These are phyloP conservation scores for Chymomyza amoena DNA, from an alignment of 2,888 invertebrate genomes.

Conservation along the genomic window DNA sequence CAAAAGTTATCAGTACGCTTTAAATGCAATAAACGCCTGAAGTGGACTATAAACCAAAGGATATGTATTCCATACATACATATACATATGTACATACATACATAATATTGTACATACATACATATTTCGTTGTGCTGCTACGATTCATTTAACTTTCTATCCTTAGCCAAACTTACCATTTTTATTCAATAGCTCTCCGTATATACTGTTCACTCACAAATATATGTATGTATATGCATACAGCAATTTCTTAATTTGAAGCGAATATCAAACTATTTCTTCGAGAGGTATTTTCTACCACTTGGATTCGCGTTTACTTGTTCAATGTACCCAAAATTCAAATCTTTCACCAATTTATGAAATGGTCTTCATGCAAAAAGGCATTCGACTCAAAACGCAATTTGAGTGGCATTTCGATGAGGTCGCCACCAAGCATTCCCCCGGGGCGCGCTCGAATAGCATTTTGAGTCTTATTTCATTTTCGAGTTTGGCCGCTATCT, in stretches of 20 bases:
- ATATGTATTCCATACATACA: too few species aligned
- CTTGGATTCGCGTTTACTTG: constrained; percentile 52
- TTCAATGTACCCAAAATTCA: constrained; percentile 57
- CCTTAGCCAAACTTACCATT: too few species aligned
- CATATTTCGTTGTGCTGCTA: too few species aligned
- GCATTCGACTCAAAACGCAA: constrained; percentile 69
- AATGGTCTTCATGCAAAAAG: constrained; percentile 66
- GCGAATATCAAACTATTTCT: not conserved
- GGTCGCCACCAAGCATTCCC: constrained; percentile 14
- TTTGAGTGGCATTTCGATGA: constrained; percentile 55
- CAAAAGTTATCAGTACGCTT: too few species aligned
- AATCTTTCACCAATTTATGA: constrained; percentile 75
- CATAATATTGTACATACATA: too few species aligned
- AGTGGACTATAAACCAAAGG: too few species aligned
- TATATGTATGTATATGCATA: too few species aligned
- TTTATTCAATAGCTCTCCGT: too few species aligned
- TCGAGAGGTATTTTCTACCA: constrained; percentile 32
- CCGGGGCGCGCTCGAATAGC: constrained; percentile 34
- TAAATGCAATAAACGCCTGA: too few species aligned
- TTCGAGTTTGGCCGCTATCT: constrained; percentile 8
- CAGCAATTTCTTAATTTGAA: not conserved
- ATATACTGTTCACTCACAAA: too few species aligned
- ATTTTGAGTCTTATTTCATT: constrained; percentile 55
- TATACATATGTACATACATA: too few species aligned
- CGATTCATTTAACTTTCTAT: too few species aligned